Base-by-base conservation (phyloP, 2,888 invertebrate genomes). In the Eucriotettix oculatus region DNA sequence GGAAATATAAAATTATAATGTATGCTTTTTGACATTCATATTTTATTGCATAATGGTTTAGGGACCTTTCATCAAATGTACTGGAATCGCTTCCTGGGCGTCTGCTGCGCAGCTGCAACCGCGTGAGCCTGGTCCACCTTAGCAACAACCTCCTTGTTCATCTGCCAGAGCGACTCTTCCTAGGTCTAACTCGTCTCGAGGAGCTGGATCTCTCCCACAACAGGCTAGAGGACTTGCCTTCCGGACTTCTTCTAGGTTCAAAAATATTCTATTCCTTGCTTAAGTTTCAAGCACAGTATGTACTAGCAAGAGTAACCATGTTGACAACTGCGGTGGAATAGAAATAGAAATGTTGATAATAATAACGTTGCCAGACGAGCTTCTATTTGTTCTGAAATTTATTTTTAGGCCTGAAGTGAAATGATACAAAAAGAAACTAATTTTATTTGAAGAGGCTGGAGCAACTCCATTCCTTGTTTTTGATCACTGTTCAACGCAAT, bases 131-230 rank as follows among this genome's bases (percentile, higher is more conserved):
- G 9, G 73, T 87, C 9, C 83, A 84, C 66, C 72, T 87, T 56
- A 84, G 86, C 0, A 79, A 82, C 66, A 88, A 88, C 68, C 75
- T 76, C 62, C 70, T 88, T 16, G 72, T 74, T 58, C 76, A 77
- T 29, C 72, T 86, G 56, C 81, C 82, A 0, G 77, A 78, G 40
- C 76, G 76, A 29, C 70, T 81, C 40, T 83, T 87, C 61, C 69
- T 76, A 0, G 79, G 79, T 9, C 73, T 85, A 41, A 71, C 73
- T 10, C 76, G 78, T 3, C 71, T 89, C 16, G 79, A 81, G 66
- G 84, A 85, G 68, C 73, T 90, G 61, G 87, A 88, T 72, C 72
- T 88, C 17, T 83, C 84, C 7, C 80, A 79, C 61, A 89, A 89
- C 71, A 76, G 77, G 67, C 75, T 89, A 64, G 77, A 78, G 58